A percentile compares a stretch with the other conserved stretches of the same genome.
Conservation (phyloP, 2,113 vertebrate species). For the Peucedramus taeniatus region DNA sequence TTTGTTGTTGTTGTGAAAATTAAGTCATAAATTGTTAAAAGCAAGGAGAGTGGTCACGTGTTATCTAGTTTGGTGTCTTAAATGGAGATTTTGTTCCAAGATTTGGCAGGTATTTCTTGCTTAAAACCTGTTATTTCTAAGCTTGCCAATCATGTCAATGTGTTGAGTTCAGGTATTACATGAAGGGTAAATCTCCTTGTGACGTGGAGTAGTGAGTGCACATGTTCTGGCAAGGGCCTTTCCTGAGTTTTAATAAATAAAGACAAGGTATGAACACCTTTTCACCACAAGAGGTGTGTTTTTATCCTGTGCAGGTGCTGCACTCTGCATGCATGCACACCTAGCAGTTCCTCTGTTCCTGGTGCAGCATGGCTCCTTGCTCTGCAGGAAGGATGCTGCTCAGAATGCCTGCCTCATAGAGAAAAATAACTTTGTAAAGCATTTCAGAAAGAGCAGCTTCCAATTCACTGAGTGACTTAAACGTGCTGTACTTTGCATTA, state of each 20-base stretch:
- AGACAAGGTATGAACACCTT: not conserved
- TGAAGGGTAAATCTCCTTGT: not conserved
- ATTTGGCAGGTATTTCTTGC: not conserved
- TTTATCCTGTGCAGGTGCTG: not conserved
- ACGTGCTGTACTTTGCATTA: not conserved
- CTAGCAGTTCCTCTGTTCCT: not conserved
- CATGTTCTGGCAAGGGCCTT: not conserved
- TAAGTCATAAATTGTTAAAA: not conserved
- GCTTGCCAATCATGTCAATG: not conserved
- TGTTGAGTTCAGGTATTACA: not conserved
- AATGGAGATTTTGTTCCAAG: not conserved
- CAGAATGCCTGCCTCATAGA: not conserved
- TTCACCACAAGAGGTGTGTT: not conserved
- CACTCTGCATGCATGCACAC: not conserved
- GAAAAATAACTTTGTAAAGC: not conserved
- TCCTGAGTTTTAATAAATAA: not conserved
- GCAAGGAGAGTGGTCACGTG: not conserved
- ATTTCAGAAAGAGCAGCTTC: not conserved
- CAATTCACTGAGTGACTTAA: not conserved
- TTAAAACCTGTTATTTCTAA: not conserved
- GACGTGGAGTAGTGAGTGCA: not conserved
- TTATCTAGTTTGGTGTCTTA: not conserved
- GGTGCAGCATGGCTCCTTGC: not conserved
- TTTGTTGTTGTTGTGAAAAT: not conserved
- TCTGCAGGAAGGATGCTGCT: not conserved